phyloP scores from a whole-genome alignment of 2,113 vertebrate species.

The Tauraco erythrolophus region DNA sequence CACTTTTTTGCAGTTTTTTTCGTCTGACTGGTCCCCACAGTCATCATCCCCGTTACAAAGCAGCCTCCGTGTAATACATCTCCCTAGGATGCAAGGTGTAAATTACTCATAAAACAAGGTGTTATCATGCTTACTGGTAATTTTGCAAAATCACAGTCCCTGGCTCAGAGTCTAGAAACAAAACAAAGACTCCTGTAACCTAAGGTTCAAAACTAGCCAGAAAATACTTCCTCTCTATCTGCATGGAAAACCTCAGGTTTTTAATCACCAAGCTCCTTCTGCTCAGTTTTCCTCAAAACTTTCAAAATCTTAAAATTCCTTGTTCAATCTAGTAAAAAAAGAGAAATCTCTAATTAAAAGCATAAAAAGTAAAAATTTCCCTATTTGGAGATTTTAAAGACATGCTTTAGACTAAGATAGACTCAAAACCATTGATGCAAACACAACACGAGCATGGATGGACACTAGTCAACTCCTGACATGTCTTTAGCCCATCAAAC shows the following conservation, averaged over 20 bases:
- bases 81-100: constrained; percentile 73
- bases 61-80: constrained; percentile 85
- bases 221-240: background rate
- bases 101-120: background rate
- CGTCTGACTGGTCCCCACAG: constrained; percentile 92
- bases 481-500: background rate
- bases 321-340: background rate
- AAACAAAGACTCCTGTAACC: background rate
- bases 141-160: background rate
- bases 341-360: background rate
- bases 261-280: background rate
- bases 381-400: background rate
- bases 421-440: background rate
- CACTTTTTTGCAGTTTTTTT: constrained; percentile 82
- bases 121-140: background rate
- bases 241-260: background rate
- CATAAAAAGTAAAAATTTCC: background rate
- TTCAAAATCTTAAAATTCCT: background rate
- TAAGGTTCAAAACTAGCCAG: background rate
- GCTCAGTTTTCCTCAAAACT: background rate
- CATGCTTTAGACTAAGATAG: background rate
- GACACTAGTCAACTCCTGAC: background rate
- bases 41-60: constrained; percentile 93
- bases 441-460: background rate
- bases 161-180: background rate